These are phyloP conservation scores for Mastomys coucha DNA, from an alignment of 2,113 vertebrate genomes.

Conservation along the genomic window DNA sequence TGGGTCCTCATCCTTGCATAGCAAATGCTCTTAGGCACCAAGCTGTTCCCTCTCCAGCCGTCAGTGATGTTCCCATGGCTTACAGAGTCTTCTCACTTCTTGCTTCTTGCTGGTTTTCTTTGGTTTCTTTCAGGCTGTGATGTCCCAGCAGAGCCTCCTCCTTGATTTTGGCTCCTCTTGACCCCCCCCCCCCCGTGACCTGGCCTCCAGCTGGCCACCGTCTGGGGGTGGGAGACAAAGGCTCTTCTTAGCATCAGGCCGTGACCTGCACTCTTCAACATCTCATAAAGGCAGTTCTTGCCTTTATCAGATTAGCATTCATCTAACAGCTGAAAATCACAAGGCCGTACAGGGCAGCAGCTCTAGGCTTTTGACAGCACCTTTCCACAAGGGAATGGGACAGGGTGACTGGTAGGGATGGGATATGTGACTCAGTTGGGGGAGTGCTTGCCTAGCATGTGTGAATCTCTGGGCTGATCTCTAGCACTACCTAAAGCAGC, in stretches of 20 bases:
- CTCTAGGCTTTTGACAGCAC: rapidly evolving
- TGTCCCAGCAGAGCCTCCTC: slow-evolving; percentile 44
- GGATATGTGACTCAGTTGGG: not conserved
- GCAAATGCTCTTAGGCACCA: not conserved
- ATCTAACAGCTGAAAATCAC: slow-evolving; percentile 88
- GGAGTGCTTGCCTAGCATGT: not conserved
- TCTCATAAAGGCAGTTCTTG: slow-evolving; percentile 78
- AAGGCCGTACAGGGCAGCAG: slow-evolving; percentile 50
- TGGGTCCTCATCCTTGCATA: not conserved
- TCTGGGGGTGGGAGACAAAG: slow-evolving; percentile 71
- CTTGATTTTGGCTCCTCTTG: not conserved
- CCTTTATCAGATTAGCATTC: slow-evolving; percentile 89
- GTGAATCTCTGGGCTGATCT: not conserved
- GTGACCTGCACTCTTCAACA: slow-evolving; percentile 78
- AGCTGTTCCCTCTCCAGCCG: not conserved
- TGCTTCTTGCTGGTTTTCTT: not conserved
- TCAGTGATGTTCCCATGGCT: not conserved
- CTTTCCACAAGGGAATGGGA: slow-evolving; percentile 44
- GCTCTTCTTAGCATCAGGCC: slow-evolving; percentile 65
- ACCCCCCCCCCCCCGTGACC: slow-evolving; percentile 50
- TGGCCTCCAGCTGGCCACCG: slow-evolving; percentile 52
- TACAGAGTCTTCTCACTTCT: not conserved
- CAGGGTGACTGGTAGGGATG: rapidly evolving
- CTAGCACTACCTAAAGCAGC: not conserved
- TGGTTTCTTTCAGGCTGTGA: not conserved